Conservation (phyloP, 2,888 invertebrate species). For the Sarcophaga caerulescens region DNA sequence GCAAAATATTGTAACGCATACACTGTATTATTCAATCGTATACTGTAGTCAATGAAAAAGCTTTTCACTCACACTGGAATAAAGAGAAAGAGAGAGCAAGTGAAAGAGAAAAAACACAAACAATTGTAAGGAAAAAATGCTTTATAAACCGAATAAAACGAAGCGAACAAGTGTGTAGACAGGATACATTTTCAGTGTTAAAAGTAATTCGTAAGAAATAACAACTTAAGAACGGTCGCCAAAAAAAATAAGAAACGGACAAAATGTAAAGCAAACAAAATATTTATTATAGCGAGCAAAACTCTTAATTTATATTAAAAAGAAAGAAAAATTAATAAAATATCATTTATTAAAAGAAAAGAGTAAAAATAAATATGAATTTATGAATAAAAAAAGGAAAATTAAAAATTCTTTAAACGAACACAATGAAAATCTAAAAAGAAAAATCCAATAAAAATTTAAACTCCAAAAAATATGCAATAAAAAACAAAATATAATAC, state of each 20-base stretch:
- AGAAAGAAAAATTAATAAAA: not conserved
- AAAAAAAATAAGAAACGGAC: slow-evolving; percentile 11
- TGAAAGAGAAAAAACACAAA: slow-evolving; percentile 3
- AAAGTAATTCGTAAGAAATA: slow-evolving; percentile 70
- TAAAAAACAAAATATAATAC: slow-evolving; percentile 11
- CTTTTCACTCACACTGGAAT: slow-evolving; percentile 64
- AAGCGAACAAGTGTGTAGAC: slow-evolving; percentile 80
- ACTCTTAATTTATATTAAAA: slow-evolving; percentile 10
- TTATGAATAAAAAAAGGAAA: not conserved
- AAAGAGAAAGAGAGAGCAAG: not conserved
- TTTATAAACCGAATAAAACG: slow-evolving; percentile 69
- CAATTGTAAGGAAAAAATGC: slow-evolving; percentile 45
- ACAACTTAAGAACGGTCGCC: slow-evolving; percentile 65
- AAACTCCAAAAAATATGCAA: slow-evolving; percentile 7
- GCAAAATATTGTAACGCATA: not conserved
- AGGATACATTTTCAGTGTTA: slow-evolving; percentile 70
- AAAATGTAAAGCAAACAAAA: slow-evolving; percentile 1
- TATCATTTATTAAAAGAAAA: not conserved
- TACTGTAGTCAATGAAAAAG: slow-evolving; percentile 70
- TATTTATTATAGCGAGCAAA: not conserved
- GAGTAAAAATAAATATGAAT: slow-evolving; percentile 4
- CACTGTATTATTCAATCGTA: slow-evolving; percentile 1
- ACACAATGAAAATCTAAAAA: not conserved
- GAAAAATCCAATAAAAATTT: not conserved
- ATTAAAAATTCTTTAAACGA: not conserved